Evolutionary conservation across 2,888 invertebrate genomes (phyloP), one percentile per base, ranked within the genome.

Genomic region (Sylvicola cinctus): DNA sequence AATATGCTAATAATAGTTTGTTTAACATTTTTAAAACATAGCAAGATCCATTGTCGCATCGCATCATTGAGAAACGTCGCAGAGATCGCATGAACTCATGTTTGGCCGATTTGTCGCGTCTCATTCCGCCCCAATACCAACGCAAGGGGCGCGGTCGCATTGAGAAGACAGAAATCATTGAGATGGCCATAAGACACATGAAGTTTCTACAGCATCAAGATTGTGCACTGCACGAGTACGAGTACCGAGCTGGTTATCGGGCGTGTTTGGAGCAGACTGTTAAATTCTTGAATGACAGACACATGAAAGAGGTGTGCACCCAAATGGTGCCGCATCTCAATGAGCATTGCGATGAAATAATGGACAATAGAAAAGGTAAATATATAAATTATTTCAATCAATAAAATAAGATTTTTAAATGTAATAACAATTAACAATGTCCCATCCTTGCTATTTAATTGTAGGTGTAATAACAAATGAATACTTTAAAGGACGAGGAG

Each of bases 11-110:
- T n/a, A n/a, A n/a, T n/a, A n/a, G 27, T 25, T 29, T 25, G 13
- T 31, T 38, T 28, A 30, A 42, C 42, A 36, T 13, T 27, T 37
- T 23, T 29, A 25, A 25, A 7, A 25, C 11, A 25, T 25, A 79
- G 70, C 77, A 93, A 85, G 91, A 93, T 57, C 91, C 91, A 32
- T 71, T 90, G 74, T 93, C 93, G n/a, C 93, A 93, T 55, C 74
- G 93, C 38, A 90, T 95, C 44, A 95, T 95, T 42, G 93, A 95
- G 61, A 95, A 95, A 56, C 67, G 93, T 31, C 69, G 93, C 25
- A 65, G 95, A 16, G 93, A 95, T 59, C 73, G 93, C 36, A 95
- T 95, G 93, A 95, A 95, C 64, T 91, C 88, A 58, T 93, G 93
- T 52, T 62, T 95, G 38, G 90, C 90, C 0, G 90, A 93, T 55